These are phyloP conservation scores for Darevskia mixta DNA, from an alignment of 2,797 vertebrate species.

Conservation along the genomic window DNA sequence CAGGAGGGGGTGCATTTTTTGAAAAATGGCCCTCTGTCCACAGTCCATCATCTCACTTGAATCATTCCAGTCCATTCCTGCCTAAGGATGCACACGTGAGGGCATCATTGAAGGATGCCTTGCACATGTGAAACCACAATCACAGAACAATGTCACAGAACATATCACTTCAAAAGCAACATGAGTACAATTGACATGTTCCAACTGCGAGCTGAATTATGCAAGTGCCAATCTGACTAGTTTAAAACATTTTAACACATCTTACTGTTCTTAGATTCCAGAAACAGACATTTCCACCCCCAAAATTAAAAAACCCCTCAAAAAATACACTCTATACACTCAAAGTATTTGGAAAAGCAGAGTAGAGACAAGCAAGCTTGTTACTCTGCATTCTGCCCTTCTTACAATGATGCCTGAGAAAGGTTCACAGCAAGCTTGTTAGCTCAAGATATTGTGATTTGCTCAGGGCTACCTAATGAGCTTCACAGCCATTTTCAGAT, in stretches of 20 bases:
- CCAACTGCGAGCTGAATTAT: background rate
- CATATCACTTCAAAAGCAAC: background rate
- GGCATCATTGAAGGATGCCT: too few species aligned
- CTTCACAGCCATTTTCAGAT: background rate
- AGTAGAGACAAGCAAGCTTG: background rate
- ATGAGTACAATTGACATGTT: background rate
- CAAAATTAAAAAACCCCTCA: background rate
- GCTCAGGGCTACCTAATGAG: background rate
- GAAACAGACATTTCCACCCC: background rate
- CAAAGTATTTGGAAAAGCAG: background rate
- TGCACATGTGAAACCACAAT: background rate
- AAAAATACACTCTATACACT: background rate
- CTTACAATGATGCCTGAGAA: background rate
- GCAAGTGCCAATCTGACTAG: background rate
- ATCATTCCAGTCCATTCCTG: background rate
- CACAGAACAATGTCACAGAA: background rate
- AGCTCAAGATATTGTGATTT: too few species aligned
- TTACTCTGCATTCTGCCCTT: background rate
- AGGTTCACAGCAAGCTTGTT: background rate
- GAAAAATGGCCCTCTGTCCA: background rate
- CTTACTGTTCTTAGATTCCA: background rate
- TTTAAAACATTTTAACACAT: background rate
- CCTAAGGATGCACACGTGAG: background rate
- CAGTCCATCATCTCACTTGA: background rate
- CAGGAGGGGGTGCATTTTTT: background rate